A percentile compares a stretch with the other conserved stretches of the same genome.
Evolutionary conservation across 1,140 invertebrate species (phyloP).

Genomic region (Dryas iulia): DNA sequence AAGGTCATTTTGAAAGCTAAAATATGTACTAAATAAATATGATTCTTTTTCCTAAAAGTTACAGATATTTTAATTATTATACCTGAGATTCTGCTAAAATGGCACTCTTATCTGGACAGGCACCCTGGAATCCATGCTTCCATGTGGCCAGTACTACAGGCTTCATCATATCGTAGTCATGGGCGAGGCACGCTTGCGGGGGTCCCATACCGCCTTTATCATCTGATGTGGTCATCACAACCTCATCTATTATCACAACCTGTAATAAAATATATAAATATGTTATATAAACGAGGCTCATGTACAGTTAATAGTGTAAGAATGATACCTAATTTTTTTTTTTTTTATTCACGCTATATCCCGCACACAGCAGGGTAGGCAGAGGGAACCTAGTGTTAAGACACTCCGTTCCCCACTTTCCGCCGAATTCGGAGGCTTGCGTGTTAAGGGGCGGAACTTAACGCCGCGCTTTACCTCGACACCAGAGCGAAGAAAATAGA

Average conservation of each 20-base stretch:
- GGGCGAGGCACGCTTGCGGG: constrained; percentile 90
- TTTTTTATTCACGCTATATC: too few species aligned
- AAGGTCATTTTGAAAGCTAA: not conserved
- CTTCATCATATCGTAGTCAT: constrained; percentile 96
- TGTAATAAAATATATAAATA: constrained; percentile 44
- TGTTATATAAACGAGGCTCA: not conserved
- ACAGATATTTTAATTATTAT: constrained; percentile 14
- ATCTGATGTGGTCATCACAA: constrained; percentile 91
- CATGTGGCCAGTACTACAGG: constrained; percentile 96
- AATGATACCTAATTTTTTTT: too few species aligned
- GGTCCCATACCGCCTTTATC: constrained; percentile 83
- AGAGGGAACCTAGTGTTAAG: too few species aligned
- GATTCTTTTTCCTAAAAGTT: too few species aligned
- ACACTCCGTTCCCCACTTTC: too few species aligned
- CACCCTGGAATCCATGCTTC: constrained; percentile 97
- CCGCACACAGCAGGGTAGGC: too few species aligned
- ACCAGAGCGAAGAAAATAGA: too few species aligned
- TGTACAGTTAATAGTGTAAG: too few species aligned
- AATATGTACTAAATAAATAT: not conserved
- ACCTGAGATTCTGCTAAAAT: constrained; percentile 97
- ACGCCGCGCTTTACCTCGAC: too few species aligned
- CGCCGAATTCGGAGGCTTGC: too few species aligned
- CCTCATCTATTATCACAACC: constrained; percentile 94
- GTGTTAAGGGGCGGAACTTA: too few species aligned
- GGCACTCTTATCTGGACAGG: constrained; percentile 94